These are phyloP conservation scores for Eupelmus urozonus DNA, from an alignment of 2,888 invertebrate species.

Conservation along the genomic window DNA sequence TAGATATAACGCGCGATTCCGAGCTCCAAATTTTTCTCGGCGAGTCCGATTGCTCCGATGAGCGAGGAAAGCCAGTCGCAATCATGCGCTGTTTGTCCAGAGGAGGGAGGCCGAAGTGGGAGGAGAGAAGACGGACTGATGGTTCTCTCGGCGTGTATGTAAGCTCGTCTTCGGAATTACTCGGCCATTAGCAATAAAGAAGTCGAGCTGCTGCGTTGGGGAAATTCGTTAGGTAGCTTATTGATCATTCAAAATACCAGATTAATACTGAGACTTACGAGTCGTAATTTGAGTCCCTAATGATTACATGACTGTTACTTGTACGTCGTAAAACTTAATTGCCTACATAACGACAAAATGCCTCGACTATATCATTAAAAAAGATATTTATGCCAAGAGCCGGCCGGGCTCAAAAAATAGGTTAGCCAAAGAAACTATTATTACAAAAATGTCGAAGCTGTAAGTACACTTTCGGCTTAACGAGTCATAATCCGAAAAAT, in stretches of 20 bases:
- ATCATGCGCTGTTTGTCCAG: constrained; percentile 1
- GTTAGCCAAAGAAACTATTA: no score
- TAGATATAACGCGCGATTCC: neutral
- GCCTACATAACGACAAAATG: neutral
- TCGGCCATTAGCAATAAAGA: constrained; percentile 22
- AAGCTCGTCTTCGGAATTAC: neutral
- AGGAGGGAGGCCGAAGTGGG: neutral
- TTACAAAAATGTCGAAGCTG: no score
- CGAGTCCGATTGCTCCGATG: neutral
- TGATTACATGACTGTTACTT: constrained; percentile 22
- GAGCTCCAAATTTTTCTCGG: neutral
- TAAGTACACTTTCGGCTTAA: no score
- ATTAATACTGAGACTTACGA: constrained; percentile 2
- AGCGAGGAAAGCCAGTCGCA: neutral
- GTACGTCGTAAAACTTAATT: constrained; percentile 35
- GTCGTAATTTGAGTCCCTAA: constrained; percentile 12
- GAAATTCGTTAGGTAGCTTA: constrained; percentile 8
- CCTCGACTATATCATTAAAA: neutral
- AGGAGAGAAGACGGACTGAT: neutral
- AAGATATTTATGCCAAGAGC: neutral
- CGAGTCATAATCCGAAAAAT: no score
- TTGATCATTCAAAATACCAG: constrained; percentile 20
- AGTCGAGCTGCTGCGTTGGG: neutral
- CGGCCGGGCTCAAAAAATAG: no score
- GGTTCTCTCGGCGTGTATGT: neutral